Evolutionary conservation across 1,140 invertebrate genomes (phyloP).

Genomic region (Archivesica marissinica): DNA sequence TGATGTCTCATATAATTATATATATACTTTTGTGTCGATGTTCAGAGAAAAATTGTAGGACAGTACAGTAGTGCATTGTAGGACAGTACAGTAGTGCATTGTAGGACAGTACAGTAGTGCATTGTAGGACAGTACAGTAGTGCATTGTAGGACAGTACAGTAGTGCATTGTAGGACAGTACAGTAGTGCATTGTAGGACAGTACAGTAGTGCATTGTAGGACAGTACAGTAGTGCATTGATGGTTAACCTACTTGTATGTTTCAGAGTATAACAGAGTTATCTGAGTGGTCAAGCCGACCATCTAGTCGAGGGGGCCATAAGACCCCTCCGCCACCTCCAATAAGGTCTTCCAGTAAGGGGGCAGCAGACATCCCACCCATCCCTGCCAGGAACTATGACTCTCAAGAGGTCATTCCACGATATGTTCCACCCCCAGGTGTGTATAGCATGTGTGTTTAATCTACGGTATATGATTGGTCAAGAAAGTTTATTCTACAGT

Average conservation of each 20-base stretch:
- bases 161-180: too few species aligned
- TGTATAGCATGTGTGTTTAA: not conserved
- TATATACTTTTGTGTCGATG: too few species aligned
- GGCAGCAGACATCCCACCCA: conserved; percentile 68
- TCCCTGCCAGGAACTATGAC: conserved; percentile 74
- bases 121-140: too few species aligned
- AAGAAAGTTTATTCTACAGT: not conserved
- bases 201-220: too few species aligned
- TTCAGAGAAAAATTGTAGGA: too few species aligned
- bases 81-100: too few species aligned
- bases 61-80: too few species aligned
- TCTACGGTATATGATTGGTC: not conserved
- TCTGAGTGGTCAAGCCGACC: conserved; percentile 71
- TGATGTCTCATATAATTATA: too few species aligned
- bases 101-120: too few species aligned
- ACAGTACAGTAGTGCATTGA: too few species aligned
- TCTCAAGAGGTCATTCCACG: conserved; percentile 71
- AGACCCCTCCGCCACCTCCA: conserved; percentile 73
- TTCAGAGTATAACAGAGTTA: conserved; percentile 72
- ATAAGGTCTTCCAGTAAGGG: conserved; percentile 69
- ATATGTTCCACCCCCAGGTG: conserved; percentile 74
- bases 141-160: too few species aligned
- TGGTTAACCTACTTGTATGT: not conserved
- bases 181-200: too few species aligned
- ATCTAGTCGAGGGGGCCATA: conserved; percentile 70